Conservation (phyloP, 2,113 vertebrate species). For the Spheniscus mendiculus region DNA sequence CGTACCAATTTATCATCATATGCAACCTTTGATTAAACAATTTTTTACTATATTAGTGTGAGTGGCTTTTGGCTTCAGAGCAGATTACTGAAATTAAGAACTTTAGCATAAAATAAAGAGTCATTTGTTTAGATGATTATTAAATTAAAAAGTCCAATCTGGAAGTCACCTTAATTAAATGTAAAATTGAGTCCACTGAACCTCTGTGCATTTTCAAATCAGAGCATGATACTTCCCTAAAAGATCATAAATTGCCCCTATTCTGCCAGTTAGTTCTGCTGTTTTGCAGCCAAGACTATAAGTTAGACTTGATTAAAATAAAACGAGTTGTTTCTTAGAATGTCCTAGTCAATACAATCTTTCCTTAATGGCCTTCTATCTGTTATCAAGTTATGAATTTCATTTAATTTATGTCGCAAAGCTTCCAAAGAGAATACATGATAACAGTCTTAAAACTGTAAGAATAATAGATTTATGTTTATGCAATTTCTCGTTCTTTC, state of each 20-base stretch:
- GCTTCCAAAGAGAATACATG: background rate
- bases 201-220: slow-evolving; percentile 28
- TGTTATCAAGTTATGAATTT: slow-evolving; percentile 9
- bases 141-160: slow-evolving; percentile 44
- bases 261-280: slow-evolving; percentile 30
- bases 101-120: slow-evolving; percentile 17
- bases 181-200: slow-evolving; percentile 14
- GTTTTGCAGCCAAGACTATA: slow-evolving; percentile 23
- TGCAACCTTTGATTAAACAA: slow-evolving; percentile 35
- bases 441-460: background rate
- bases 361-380: background rate
- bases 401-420: background rate
- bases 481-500: background rate
- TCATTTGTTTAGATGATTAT: slow-evolving; percentile 40
- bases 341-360: background rate
- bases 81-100: slow-evolving; percentile 29
- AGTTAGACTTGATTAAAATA: slow-evolving; percentile 43
- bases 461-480: background rate
- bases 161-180: slow-evolving; percentile 32
- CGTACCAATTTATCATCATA: slow-evolving; percentile 50
- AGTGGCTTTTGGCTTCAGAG: slow-evolving; percentile 6
- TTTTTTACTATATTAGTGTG: background rate
- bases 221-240: slow-evolving; percentile 18
- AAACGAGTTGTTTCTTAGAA: background rate
- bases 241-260: slow-evolving; percentile 50